phyloP scores from a whole-genome alignment of 2,888 invertebrate genomes.

The Seira ritae region DNA sequence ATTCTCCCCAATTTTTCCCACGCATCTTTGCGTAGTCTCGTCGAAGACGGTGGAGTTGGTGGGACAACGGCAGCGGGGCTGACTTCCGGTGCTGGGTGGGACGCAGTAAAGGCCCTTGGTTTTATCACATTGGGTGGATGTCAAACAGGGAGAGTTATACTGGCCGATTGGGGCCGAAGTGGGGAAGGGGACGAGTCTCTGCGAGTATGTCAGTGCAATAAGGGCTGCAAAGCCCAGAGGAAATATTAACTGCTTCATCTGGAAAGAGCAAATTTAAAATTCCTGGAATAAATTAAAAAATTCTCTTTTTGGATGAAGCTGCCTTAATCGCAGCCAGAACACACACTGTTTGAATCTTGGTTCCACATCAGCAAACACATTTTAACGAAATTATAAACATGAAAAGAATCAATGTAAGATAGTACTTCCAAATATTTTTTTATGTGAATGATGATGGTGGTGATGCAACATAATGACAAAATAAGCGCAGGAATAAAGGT shows the following conservation, averaged over 20 bases:
- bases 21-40: slow-evolving; percentile 51
- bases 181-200: slow-evolving; percentile 39
- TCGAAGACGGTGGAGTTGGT: slow-evolving; percentile 66
- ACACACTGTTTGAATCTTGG: too few relatives aligned
- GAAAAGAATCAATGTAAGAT: too few relatives aligned
- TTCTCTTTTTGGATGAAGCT: too few relatives aligned
- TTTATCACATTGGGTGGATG: slow-evolving; percentile 45
- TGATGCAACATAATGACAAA: too few relatives aligned
- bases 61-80: slow-evolving; percentile 61
- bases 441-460: too few relatives aligned
- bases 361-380: too few relatives aligned
- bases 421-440: too few relatives aligned
- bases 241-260: slow-evolving; percentile 31
- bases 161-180: slow-evolving; percentile 19
- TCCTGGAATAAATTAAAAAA: too few relatives aligned
- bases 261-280: slow-evolving; percentile 7
- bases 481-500: too few relatives aligned
- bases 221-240: slow-evolving; percentile 23
- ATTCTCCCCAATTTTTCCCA: slow-evolving; percentile 56
- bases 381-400: too few relatives aligned
- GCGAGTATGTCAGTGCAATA: slow-evolving; percentile 14
- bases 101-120: slow-evolving; percentile 60
- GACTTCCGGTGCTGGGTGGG: slow-evolving; percentile 39
- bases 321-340: too few relatives aligned
- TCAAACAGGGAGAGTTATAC: slow-evolving; percentile 37